A percentile compares a stretch with the other conserved stretches of the same genome.
These are phyloP conservation scores for Leucosticte australis DNA, from an alignment of 2,113 vertebrate species.

Conservation along the genomic window DNA sequence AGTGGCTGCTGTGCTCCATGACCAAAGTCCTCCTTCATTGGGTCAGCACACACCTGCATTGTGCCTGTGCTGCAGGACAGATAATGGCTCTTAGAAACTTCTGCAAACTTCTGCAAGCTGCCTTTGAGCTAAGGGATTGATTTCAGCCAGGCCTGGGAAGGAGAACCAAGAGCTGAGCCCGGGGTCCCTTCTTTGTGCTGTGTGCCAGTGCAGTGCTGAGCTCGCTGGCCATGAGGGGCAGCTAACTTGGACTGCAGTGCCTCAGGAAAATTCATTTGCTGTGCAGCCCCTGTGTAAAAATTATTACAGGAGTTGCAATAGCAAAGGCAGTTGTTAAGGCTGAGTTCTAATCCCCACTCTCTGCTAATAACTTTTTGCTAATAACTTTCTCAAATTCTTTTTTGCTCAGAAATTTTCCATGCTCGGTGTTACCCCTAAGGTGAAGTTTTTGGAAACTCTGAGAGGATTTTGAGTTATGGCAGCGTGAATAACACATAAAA, in stretches of 20 bases:
- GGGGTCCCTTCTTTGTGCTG: neutral
- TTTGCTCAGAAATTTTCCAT: neutral
- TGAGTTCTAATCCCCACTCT: neutral
- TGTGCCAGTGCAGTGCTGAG: neutral
- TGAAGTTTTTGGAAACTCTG: neutral
- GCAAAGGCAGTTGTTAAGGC: neutral
- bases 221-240: neutral
- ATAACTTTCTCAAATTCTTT: conserved; percentile 9
- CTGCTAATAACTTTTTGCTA: neutral
- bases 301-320: conserved; percentile 1
- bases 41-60: neutral
- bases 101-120: neutral
- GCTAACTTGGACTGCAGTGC: neutral
- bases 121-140: neutral
- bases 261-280: conserved; percentile 37
- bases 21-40: fast-evolving
- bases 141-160: neutral
- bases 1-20: neutral
- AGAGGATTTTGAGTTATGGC: neutral
- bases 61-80: neutral
- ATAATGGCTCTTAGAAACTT: neutral
- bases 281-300: neutral
- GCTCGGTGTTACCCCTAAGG: conserved; percentile 1
- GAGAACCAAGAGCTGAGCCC: neutral
- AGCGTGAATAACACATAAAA: neutral